Base-by-base conservation (phyloP, 2,888 invertebrate species). In the Spicauda simplicius region DNA sequence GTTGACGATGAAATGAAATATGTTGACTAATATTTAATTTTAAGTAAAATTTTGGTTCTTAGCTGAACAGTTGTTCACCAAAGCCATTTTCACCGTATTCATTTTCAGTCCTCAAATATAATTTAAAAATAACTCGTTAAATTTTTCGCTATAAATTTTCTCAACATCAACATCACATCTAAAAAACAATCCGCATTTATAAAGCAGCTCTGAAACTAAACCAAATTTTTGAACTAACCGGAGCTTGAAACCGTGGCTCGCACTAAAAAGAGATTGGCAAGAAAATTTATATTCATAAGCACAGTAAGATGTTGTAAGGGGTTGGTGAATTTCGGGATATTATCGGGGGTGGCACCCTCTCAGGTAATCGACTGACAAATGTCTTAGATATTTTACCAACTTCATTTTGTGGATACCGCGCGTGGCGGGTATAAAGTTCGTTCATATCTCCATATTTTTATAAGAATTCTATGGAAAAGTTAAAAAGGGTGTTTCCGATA, bases 301-400 rank as follows among this genome's bases (percentile, higher is more conserved):
- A 81, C 80, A 85, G 81, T 82, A 81, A 84, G 81, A 82, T 81
- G 80, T 80, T 81, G 77, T 78, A 78, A 80, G 77, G 59, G 84
- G 84, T 80, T 81, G 80, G 77, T 77, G 81, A 85, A 87, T 84
- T 87, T 88, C 81, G 76, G 83, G 86, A 90, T 89, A 86, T 85
- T 87, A 85, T 83, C 81, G 81, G 80, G 85, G 83, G 85, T 77
- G 79, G 71, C 78, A 71, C 80, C 86, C 90, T 84, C 84, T 80
- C 88, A 88, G 87, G 91, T 93, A 93, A 92, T 92, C 90, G 90
- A 85, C 90, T 91, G 91, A 92, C 90, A 91, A 92, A 92, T 90
- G 91, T 90, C 86, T 90, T 72, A 87, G 87, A 91, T 91, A 90
- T 91, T 91, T 89, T 85, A 87, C 88, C 83, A 84, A 90, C 89